Percentiles rank a stretch among this genome's conserved stretches.
Conservation (phyloP, 2,797 vertebrate species). For the Periophthalmus magnuspinnatus region DNA sequence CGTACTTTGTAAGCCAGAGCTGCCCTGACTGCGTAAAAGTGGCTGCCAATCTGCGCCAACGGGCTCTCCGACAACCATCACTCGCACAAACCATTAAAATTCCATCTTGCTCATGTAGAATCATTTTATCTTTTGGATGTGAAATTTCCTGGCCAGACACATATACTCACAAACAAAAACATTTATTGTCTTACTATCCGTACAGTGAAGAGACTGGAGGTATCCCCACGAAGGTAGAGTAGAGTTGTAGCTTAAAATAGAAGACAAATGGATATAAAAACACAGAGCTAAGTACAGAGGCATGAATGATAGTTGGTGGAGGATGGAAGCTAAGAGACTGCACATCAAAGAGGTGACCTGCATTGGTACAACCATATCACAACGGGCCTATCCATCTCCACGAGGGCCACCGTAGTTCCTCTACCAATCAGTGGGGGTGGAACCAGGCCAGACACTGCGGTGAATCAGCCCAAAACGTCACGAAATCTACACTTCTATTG, state of each 20-base stretch:
- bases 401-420: slow-evolving; percentile 53
- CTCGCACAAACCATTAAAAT: neutral
- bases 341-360: slow-evolving; percentile 59
- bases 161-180: slow-evolving; percentile 43
- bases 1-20: neutral
- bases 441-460: slow-evolving; percentile 62
- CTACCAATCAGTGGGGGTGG: slow-evolving; percentile 63
- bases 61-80: neutral
- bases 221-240: slow-evolving; percentile 25
- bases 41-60: too few species aligned
- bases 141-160: slow-evolving; percentile 28
- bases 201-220: slow-evolving; percentile 28
- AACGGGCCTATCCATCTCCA: slow-evolving; percentile 65
- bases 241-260: slow-evolving; percentile 47
- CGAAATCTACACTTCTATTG: slow-evolving; percentile 57
- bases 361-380: slow-evolving; percentile 48
- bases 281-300: slow-evolving; percentile 60
- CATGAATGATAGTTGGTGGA: slow-evolving; percentile 55
- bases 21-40: neutral
- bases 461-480: slow-evolving; percentile 69
- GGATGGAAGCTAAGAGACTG: slow-evolving; percentile 3
- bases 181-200: slow-evolving; percentile 45
- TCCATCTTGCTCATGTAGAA: neutral
- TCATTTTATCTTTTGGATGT: neutral
- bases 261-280: slow-evolving; percentile 41